Conservation (phyloP, 2,797 vertebrate species). For the Characodon lateralis region DNA sequence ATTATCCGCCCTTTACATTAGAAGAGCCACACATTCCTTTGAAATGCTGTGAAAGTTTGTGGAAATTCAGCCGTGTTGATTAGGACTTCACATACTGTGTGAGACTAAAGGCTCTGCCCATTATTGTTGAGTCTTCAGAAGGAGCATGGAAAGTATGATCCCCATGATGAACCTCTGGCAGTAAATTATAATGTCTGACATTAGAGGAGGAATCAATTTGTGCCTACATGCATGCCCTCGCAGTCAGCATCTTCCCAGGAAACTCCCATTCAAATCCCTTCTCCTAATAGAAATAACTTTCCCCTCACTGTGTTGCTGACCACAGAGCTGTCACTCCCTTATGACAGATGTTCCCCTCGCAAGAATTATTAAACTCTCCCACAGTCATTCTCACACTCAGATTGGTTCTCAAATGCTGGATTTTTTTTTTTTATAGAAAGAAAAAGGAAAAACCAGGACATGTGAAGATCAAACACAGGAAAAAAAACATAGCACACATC, state of each 20-base stretch:
- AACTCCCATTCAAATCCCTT: conserved; percentile 60
- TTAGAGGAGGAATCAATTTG: conserved; percentile 44
- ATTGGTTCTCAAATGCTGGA: conserved; percentile 30
- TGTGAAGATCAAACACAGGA: conserved; percentile 56
- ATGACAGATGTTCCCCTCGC: conserved; percentile 70
- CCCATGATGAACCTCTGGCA: conserved; percentile 33
- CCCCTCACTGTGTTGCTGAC: conserved; percentile 56
- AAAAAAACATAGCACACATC: conserved; percentile 64
- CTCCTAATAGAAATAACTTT: conserved; percentile 59
- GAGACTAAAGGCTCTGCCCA: conserved; percentile 1
- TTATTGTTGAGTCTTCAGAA: conserved; percentile 15
- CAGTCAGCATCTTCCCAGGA: conserved; percentile 64
- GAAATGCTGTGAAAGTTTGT: conserved; percentile 28
- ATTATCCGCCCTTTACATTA: conserved; percentile 43
- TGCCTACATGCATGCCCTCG: conserved; percentile 17
- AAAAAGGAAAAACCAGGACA: conserved; percentile 33
- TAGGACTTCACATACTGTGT: conserved; percentile 15
- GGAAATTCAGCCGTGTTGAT: conserved; percentile 24
- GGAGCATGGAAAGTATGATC: conserved; percentile 61
- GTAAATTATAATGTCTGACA: conserved; percentile 24
- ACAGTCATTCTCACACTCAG: conserved; percentile 49
- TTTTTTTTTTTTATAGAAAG: conserved; percentile 1
- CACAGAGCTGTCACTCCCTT: conserved; percentile 55
- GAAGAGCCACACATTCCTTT: conserved; percentile 33
- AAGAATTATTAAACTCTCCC: conserved; percentile 58